These are phyloP conservation scores for Ammodytes marinus DNA, from an alignment of 2,113 vertebrate species.

Conservation along the genomic window DNA sequence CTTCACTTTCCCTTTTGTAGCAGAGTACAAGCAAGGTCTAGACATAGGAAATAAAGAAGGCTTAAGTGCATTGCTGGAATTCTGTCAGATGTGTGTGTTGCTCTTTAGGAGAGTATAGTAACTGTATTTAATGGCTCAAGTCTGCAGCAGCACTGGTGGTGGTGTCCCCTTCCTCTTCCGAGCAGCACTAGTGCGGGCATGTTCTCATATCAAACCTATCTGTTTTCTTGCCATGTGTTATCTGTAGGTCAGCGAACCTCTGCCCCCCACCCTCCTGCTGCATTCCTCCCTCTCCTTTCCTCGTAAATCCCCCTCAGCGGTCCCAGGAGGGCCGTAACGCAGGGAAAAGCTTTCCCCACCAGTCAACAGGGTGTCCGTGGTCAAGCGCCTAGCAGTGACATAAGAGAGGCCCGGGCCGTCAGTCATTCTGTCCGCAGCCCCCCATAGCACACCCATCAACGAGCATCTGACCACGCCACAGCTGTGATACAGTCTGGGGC, in stretches of 20 bases:
- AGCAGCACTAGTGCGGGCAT: conserved; percentile 77
- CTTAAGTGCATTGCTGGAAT: conserved; percentile 78
- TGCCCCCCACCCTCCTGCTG: conserved; percentile 17
- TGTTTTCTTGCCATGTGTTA: conserved; percentile 81
- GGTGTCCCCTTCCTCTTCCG: conserved; percentile 57
- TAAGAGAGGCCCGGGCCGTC: conserved; percentile 57
- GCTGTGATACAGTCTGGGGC: conserved; percentile 70
- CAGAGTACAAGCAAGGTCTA: conserved; percentile 55
- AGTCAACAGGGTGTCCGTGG: conserved; percentile 48
- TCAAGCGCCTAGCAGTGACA: conserved; percentile 62
- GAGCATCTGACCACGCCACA: conserved; percentile 67
- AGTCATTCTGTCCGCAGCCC: conserved; percentile 70
- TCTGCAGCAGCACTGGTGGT: conserved; percentile 5
- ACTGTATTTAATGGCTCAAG: conserved; percentile 40
- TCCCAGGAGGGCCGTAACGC: conserved; percentile 67
- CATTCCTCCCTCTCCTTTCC: conserved; percentile 73
- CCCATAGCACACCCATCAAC: conserved; percentile 65
- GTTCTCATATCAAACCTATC: conserved; percentile 85
- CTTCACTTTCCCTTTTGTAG: conserved; percentile 39
- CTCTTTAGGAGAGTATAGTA: conserved; percentile 55
- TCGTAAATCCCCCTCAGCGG: conserved; percentile 62
- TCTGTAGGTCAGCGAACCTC: conserved; percentile 73
- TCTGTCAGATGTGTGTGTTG: conserved; percentile 66
- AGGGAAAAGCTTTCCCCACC: conserved; percentile 47
- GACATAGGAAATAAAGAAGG: conserved; percentile 72